phyloP scores from a whole-genome alignment of 2,113 vertebrate genomes.

The Channa maculata region DNA sequence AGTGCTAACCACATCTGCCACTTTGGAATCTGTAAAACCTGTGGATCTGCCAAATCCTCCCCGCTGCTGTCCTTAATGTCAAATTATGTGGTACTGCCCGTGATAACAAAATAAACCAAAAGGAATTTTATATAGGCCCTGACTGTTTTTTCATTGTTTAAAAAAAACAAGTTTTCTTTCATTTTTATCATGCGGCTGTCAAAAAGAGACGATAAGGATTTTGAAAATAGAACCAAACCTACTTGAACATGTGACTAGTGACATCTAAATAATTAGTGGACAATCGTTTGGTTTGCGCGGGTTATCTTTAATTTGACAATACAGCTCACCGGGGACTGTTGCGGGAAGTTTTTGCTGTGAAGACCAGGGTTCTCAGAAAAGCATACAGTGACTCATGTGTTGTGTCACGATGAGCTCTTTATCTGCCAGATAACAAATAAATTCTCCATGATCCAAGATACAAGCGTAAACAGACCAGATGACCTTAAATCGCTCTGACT shows the following conservation, averaged over 20 bases:
- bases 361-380: slow-evolving; percentile 49
- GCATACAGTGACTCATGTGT: slow-evolving; percentile 43
- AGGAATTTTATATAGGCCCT: slow-evolving; percentile 49
- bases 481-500: neutral
- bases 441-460: neutral
- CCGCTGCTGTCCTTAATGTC: slow-evolving; percentile 65
- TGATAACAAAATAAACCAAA: slow-evolving; percentile 65
- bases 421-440: slow-evolving; percentile 17
- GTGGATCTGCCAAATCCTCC: slow-evolving; percentile 65
- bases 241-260: slow-evolving; percentile 6
- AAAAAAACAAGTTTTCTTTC: slow-evolving; percentile 26
- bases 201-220: slow-evolving; percentile 2
- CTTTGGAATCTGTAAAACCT: slow-evolving; percentile 63
- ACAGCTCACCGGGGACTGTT: slow-evolving; percentile 35
- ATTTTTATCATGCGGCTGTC: slow-evolving; percentile 27
- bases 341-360: slow-evolving; percentile 42
- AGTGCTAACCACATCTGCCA: slow-evolving; percentile 67
- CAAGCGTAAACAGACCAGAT: neutral
- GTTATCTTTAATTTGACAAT: slow-evolving; percentile 39
- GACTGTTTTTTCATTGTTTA: slow-evolving; percentile 41
- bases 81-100: slow-evolving; percentile 64
- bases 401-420: slow-evolving; percentile 24
- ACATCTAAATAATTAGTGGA: slow-evolving; percentile 1
- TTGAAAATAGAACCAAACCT: slow-evolving; percentile 6
- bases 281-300: slow-evolving; percentile 2